phyloP scores from a whole-genome alignment of 2,797 vertebrate species.

The Benthosema pterotum region DNA sequence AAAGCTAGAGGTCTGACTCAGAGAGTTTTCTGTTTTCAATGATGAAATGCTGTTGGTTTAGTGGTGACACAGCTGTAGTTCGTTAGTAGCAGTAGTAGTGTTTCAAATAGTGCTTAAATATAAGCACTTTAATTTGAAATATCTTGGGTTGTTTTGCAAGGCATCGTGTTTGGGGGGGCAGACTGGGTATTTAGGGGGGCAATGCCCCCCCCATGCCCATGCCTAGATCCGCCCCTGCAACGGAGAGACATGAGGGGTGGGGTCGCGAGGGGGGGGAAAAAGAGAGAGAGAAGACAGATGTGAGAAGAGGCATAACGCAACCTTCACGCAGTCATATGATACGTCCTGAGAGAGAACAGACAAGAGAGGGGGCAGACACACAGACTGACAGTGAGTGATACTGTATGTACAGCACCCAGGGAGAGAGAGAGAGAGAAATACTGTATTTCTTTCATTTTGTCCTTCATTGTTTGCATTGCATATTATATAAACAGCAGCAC shows the following conservation, averaged over 20 bases:
- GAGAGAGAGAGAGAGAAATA: not conserved
- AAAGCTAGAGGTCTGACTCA: too few relatives aligned
- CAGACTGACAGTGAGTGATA: conserved; percentile 1
- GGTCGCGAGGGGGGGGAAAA: not conserved
- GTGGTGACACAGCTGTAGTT: too few relatives aligned
- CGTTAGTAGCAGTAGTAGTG: too few relatives aligned
- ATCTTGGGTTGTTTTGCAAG: too few relatives aligned
- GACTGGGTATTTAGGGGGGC: too few relatives aligned
- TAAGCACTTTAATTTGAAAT: too few relatives aligned
- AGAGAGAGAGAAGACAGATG: conserved; percentile 9
- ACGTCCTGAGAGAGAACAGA: conserved; percentile 30
- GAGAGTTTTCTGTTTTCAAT: too few relatives aligned
- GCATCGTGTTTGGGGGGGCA: too few relatives aligned
- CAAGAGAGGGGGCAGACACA: conserved; percentile 20
- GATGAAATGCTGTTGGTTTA: too few relatives aligned
- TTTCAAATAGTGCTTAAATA: too few relatives aligned
- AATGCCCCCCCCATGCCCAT: too few relatives aligned
- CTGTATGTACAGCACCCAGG: not conserved
- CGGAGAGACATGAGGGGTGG: not conserved
- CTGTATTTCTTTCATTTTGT: conserved; percentile 5
- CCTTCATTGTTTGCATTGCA: conserved; percentile 12
- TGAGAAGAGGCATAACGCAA: conserved; percentile 32
- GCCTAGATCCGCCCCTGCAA: too few relatives aligned
- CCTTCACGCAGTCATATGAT: conserved; percentile 51
- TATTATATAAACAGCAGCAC: conserved; percentile 11